phyloP scores from a whole-genome alignment of 1,140 invertebrate species.

The Oedothorax gibbosus region DNA sequence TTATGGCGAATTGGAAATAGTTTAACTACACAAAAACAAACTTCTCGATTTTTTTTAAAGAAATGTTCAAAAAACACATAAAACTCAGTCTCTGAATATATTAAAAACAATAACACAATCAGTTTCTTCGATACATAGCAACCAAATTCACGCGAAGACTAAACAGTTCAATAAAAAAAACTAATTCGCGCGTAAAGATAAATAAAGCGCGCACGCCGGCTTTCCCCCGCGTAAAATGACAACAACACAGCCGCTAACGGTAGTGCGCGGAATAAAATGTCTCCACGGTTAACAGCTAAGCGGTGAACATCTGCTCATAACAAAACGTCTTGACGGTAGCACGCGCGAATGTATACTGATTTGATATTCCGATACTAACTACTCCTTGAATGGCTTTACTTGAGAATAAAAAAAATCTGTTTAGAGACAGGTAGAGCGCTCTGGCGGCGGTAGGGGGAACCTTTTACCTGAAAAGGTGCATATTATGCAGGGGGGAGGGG shows the following conservation, averaged over 20 bases:
- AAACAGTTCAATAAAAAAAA: no score
- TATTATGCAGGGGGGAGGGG: neutral
- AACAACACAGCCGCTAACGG: no score
- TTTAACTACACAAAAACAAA: neutral
- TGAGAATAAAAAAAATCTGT: constrained; percentile 4
- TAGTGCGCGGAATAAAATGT: no score
- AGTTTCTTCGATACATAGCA: no score
- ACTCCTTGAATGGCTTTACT: constrained; percentile 6
- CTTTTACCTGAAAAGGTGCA: constrained; percentile 15
- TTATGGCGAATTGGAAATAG: neutral
- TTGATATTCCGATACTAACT: constrained; percentile 3
- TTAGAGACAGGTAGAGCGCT: constrained; percentile 55
- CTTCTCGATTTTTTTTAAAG: no score
- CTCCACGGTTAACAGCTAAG: constrained; percentile 1
- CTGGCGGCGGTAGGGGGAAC: constrained; percentile 34
- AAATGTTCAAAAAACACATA: no score
- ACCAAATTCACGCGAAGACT: no score
- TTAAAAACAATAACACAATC: no score
- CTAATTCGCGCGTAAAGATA: no score
- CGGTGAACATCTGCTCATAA: constrained; percentile 9
- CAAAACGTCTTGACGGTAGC: constrained; percentile 9
- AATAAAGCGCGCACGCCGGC: no score
- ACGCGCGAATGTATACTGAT: constrained; percentile 43
- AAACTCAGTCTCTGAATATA: no score
- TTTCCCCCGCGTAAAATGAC: no score